These are phyloP conservation scores for Myotis brandtii DNA, from an alignment of 2,113 vertebrate genomes.

Conservation along the genomic window DNA sequence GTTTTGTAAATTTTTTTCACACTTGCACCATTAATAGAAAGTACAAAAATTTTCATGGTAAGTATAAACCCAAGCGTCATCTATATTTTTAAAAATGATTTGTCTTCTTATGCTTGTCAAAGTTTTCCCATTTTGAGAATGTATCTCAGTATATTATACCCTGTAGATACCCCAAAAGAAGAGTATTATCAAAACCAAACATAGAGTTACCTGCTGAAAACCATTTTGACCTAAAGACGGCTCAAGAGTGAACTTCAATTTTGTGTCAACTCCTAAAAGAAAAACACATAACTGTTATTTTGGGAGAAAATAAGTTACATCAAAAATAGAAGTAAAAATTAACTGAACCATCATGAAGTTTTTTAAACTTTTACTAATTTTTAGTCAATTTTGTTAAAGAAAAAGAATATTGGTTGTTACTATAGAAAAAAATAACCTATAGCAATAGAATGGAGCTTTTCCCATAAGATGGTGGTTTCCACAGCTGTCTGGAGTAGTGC, in stretches of 20 bases:
- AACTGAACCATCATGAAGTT: not conserved
- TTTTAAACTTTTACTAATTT: conserved; percentile 40
- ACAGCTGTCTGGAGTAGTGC: not conserved
- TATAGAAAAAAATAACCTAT: not conserved
- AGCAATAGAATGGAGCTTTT: not conserved
- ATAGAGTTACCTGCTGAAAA: conserved; percentile 95
- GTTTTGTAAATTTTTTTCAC: not conserved
- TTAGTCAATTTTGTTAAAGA: conserved; percentile 11
- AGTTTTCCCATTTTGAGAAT: conserved; percentile 33
- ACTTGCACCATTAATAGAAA: conserved; percentile 14
- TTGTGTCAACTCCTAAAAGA: conserved; percentile 95
- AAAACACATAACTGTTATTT: conserved; percentile 65
- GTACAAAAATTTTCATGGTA: not conserved
- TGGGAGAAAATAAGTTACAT: not conserved
- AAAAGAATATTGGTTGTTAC: conserved; percentile 25
- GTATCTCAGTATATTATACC: not conserved
- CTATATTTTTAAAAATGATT: not conserved
- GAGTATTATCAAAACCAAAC: conserved; percentile 57
- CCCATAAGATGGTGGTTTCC: not conserved
- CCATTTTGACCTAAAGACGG: conserved; percentile 97
- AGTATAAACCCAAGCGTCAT: conserved; percentile 23
- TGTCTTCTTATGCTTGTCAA: conserved; percentile 15
- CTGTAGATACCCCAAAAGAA: not conserved
- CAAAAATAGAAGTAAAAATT: conserved; percentile 48
- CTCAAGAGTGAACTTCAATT: conserved; percentile 98